Evolutionary conservation across 2,113 vertebrate species (phyloP), one percentile per base, ranked within the genome.

Genomic region (Oenanthe melanoleuca): DNA sequence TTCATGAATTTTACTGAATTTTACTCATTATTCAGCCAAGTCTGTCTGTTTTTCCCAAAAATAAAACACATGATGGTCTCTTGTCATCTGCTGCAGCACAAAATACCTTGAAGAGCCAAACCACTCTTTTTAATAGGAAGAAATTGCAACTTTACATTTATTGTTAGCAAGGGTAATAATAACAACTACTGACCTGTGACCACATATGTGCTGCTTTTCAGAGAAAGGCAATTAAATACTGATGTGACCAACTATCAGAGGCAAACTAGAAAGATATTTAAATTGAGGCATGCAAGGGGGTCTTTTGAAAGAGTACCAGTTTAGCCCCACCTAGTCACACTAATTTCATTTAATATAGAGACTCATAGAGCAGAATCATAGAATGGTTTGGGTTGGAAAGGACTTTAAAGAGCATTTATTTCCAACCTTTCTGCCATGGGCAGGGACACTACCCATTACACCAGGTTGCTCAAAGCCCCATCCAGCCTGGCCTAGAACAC

Each of bases 161-260:
- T 86, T 12, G 10, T 47, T 78, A 75, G 25, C 19, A 90, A 78
- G 33, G 22, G 6, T 59, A 90, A 74, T 63, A 74, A 45, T 33
- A 92, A 59, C 42, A 89, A 14, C 45, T 70, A 55, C 72, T 59
- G 49, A 71, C 57, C 65, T 90, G 11, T 74, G 66, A 82, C 60
- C 18, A 33, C 25, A 89, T 88, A 40, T 0, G 2, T 3, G 0
- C 7, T 2, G 0, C 69, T 94, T 89, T 65, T 50, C 42, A 33
- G 47, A 74, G 60, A 71, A 75, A 80, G 33, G 37, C 37, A 82
- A 60, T 59, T 87, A 93, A 88, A 92, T 72, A 24, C n/a, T 17
- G 26, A 72, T 31, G 26, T 2, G 1, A 72, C 24, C 65, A 65
- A 61, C 69, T 70, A 55, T 21, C 12, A 11, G n/a, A 74, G 17